These are phyloP conservation scores for Heterodera schachtii DNA, from an alignment of 1,140 invertebrate genomes.

Conservation along the genomic window DNA sequence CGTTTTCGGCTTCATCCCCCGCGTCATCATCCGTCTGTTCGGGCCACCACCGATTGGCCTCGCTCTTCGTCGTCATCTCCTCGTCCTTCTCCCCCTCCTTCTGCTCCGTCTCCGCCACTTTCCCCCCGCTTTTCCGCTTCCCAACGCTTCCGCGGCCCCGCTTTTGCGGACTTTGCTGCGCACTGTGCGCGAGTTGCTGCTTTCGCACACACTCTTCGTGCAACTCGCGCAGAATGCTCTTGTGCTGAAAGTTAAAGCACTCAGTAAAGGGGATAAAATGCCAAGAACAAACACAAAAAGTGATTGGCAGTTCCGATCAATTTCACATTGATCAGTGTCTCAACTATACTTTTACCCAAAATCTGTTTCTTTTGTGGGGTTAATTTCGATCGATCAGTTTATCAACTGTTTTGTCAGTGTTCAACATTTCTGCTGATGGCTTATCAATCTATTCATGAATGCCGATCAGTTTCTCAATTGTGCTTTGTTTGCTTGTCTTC, in stretches of 20 bases:
- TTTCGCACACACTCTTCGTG: constrained; percentile 29
- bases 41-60: constrained; percentile 8
- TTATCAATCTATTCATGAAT: too few relatives aligned
- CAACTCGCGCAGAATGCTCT: constrained; percentile 24
- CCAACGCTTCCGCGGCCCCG: not conserved
- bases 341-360: too few relatives aligned
- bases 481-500: too few relatives aligned
- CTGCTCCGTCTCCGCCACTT: not conserved
- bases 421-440: too few relatives aligned
- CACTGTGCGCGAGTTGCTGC: constrained; percentile 12
- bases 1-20: too few relatives aligned
- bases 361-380: constrained; percentile 19
- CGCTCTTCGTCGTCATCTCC: constrained; percentile 26
- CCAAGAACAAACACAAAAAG: not conserved
- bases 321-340: too few relatives aligned
- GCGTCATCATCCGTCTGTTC: not conserved
- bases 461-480: too few relatives aligned
- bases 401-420: too few relatives aligned
- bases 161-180: constrained; percentile 6
- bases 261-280: not conserved
- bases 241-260: constrained; percentile 22
- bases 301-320: not conserved
- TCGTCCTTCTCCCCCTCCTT: not conserved
- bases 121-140: constrained; percentile 24
- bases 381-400: not conserved